phyloP scores from a whole-genome alignment of 2,797 vertebrate species.

The Tokudaia muenninki region DNA sequence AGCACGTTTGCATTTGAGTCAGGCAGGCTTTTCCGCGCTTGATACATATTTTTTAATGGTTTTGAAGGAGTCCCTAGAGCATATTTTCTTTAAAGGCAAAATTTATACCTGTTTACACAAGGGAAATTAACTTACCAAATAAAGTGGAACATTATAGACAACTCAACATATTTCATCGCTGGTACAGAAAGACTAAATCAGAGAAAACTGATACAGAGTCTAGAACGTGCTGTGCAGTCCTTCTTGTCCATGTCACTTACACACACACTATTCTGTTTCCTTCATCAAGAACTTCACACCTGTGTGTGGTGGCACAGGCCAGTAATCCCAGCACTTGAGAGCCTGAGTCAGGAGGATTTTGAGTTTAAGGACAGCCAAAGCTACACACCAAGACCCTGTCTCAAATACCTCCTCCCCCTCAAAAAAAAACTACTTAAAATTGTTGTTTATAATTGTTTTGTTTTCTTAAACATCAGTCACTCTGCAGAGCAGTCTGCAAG shows the following conservation, averaged over 20 bases:
- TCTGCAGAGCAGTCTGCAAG: background rate
- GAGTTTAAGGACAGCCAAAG: background rate
- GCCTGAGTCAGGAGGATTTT: background rate
- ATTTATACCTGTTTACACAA: background rate
- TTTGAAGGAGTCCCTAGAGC: background rate
- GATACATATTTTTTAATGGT: background rate
- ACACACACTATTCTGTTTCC: background rate
- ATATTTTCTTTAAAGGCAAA: background rate
- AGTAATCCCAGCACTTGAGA: background rate
- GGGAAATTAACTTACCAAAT: background rate
- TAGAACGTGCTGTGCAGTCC: background rate
- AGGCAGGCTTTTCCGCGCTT: background rate
- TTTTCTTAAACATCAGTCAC: background rate
- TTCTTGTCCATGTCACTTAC: background rate
- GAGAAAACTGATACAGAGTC: background rate
- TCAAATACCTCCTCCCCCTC: background rate
- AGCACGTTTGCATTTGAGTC: background rate
- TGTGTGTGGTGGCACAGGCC: background rate
- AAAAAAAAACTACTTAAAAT: background rate
- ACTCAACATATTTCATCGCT: background rate
- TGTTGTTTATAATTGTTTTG: constrained; percentile 46
- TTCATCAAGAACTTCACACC: background rate
- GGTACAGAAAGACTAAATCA: background rate
- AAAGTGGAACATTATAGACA: background rate
- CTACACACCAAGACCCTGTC: background rate